Evolutionary conservation across 2,797 vertebrate species (phyloP).

Genomic region (Heliangelus exortis): DNA sequence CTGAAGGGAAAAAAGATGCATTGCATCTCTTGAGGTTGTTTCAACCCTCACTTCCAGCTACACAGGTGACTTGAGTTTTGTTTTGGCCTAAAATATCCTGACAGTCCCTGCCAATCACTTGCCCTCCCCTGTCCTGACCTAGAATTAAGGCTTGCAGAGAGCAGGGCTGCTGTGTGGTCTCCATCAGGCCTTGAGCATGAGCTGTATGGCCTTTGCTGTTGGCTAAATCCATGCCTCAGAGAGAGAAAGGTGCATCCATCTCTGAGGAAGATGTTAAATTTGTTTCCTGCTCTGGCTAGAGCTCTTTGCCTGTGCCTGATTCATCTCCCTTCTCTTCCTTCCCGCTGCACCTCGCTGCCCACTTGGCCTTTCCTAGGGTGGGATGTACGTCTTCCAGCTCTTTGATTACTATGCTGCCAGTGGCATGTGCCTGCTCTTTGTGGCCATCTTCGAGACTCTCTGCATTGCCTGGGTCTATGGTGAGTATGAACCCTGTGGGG

Average conservation of each 20-base stretch:
- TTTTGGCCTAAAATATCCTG: not conserved
- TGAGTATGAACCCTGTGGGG: conserved; percentile 72
- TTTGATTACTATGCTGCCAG: conserved; percentile 97
- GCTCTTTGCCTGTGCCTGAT: conserved; percentile 22
- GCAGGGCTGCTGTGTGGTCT: not conserved
- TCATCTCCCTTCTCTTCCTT: not conserved
- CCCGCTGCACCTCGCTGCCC: not conserved
- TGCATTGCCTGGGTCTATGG: conserved; percentile 94
- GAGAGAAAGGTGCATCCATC: not conserved
- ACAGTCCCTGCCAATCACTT: not conserved
- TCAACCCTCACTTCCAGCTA: not conserved
- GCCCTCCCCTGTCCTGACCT: not conserved
- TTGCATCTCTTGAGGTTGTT: not conserved
- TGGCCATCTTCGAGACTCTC: conserved; percentile 92
- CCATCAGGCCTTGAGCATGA: not conserved
- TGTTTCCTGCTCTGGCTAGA: conserved; percentile 17
- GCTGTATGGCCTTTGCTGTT: not conserved
- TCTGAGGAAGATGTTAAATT: not conserved
- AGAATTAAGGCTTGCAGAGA: not conserved
- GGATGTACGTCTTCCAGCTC: conserved; percentile 97
- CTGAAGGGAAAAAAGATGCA: not conserved
- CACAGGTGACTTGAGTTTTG: not conserved
- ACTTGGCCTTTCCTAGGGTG: conserved; percentile 80
- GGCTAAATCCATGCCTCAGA: not conserved
- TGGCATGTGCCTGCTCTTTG: conserved; percentile 93